Percentiles rank a stretch among this genome's conserved stretches.
phyloP scores from a whole-genome alignment of 2,797 vertebrate species.

The Squalus acanthias region DNA sequence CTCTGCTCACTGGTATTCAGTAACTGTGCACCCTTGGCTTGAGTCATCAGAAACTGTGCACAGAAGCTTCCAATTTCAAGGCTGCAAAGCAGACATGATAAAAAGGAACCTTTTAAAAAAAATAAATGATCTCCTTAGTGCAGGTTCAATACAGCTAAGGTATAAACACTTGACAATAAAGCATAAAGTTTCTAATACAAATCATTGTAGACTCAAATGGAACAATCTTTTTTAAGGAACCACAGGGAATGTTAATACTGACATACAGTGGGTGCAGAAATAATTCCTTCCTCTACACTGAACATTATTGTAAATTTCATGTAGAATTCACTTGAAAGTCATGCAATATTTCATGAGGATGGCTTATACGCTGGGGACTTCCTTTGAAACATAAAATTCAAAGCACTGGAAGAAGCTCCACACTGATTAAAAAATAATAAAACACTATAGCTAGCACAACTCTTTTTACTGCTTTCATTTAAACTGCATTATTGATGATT shows the following conservation, averaged over 20 bases:
- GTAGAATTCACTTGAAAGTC: conserved; percentile 4
- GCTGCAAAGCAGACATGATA: background rate
- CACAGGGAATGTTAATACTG: background rate
- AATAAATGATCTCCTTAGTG: background rate
- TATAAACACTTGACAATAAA: conserved; percentile 4
- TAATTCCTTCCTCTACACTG: background rate
- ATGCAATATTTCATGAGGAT: conserved; percentile 5
- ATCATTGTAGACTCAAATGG: conserved; percentile 4
- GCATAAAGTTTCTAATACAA: background rate
- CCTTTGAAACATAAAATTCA: conserved; percentile 27
- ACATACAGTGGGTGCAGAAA: background rate
- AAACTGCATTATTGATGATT: conserved; percentile 34
- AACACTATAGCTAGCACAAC: background rate
- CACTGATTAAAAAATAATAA: conserved; percentile 34
- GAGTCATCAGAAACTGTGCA: background rate
- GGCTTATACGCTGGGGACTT: background rate
- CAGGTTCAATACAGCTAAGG: background rate
- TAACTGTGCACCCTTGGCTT: background rate
- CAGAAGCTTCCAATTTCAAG: background rate
- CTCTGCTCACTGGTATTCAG: background rate
- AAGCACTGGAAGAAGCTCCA: conserved; percentile 15
- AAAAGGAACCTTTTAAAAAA: background rate
- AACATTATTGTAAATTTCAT: conserved; percentile 15
- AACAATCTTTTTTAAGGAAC: conserved; percentile 29
- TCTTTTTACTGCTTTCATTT: conserved; percentile 31